A percentile compares a stretch with the other conserved stretches of the same genome.
Evolutionary conservation across 2,888 invertebrate genomes (phyloP).

Genomic region (Drepanosiphum platanoidis): DNA sequence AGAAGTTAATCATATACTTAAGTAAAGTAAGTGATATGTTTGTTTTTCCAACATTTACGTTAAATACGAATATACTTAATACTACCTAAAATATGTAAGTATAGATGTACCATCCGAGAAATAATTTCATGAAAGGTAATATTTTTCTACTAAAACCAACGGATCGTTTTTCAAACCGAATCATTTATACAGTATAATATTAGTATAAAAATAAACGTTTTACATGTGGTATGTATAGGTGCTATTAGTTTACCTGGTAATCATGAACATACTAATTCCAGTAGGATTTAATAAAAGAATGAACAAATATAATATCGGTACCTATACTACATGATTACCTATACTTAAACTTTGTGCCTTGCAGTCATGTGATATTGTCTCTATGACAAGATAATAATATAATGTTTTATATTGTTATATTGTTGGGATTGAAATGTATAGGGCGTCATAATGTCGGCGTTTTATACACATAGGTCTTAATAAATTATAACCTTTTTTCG

Average conservation of each 20-base stretch:
- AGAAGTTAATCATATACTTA: too few species aligned
- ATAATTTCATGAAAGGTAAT: neutral
- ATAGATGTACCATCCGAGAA: neutral
- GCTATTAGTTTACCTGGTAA: neutral
- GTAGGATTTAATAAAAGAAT: neutral
- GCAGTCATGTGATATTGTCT: too few species aligned
- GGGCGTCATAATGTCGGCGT: neutral
- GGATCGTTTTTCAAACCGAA: neutral
- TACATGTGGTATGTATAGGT: neutral
- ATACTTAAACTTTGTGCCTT: neutral
- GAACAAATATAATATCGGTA: neutral
- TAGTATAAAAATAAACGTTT: neutral
- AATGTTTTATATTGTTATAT: too few species aligned
- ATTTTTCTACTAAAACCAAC: neutral
- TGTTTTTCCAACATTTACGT: too few species aligned
- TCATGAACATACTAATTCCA: constrained; percentile 5
- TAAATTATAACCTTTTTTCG: neutral
- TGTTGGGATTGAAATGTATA: neutral
- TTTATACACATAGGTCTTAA: neutral
- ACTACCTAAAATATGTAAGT: too few species aligned
- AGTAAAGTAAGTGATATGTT: too few species aligned
- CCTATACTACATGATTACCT: neutral
- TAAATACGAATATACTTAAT: too few species aligned
- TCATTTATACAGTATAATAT: neutral
- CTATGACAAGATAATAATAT: neutral